Evolutionary conservation across 2,797 vertebrate species (phyloP).

Genomic region (Acrocephalus scirpaceus): DNA sequence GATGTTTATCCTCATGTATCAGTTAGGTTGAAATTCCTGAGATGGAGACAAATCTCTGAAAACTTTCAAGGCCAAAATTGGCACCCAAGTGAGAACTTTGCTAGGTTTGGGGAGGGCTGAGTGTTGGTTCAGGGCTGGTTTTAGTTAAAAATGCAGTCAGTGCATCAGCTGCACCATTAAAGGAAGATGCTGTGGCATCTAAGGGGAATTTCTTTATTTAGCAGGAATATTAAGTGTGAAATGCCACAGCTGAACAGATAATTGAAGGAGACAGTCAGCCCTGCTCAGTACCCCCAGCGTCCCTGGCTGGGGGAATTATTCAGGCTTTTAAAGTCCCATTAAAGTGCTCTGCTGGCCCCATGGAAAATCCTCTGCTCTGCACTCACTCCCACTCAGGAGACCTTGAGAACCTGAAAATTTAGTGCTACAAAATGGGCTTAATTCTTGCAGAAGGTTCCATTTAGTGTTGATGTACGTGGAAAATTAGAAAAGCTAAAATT

Average conservation of each 20-base stretch:
- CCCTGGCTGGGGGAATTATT: neutral
- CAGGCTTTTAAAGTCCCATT: neutral
- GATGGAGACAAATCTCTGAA: neutral
- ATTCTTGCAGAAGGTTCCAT: neutral
- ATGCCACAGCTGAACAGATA: neutral
- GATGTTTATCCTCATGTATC: fast-evolving
- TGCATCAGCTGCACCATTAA: neutral
- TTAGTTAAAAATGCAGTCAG: neutral
- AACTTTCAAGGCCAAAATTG: neutral
- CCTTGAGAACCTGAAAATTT: neutral
- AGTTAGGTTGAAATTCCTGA: neutral
- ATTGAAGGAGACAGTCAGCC: neutral
- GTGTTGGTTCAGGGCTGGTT: neutral
- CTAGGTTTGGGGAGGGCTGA: neutral
- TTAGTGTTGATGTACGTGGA: neutral
- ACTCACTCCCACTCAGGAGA: neutral
- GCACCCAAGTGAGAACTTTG: fast-evolving
- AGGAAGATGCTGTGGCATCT: neutral
- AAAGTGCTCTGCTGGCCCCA: neutral
- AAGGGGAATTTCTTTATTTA: neutral
- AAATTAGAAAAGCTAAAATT: neutral
- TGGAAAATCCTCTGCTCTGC: neutral
- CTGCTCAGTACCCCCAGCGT: neutral
- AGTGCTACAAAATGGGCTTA: neutral
- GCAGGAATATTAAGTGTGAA: neutral